Evolutionary conservation across 64 coral and sea anemone genomes (phyloP), one percentile per base, ranked within the genome.

Genomic region (Trachythela sp.): DNA sequence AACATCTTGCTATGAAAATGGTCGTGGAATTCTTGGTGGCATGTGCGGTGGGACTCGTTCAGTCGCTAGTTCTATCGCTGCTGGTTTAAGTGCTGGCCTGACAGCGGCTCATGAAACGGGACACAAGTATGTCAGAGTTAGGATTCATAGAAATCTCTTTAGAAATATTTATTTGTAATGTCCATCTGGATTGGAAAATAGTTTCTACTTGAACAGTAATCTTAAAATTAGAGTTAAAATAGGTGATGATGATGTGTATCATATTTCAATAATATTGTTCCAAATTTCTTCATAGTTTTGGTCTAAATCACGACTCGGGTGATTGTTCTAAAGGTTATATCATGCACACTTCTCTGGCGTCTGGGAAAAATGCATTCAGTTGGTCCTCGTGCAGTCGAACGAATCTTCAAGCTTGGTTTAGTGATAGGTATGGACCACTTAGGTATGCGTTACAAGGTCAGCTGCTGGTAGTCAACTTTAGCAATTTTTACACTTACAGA

Each of bases 61-160:
- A 64, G 56, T 64, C 22, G 56, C 56, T 26, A 64, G 18, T 8
- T 7, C 56, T 18, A n/a, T 64, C 0, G 92, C 89, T 1, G 30
- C 30, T 48, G 92, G 92, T 11, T 41, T 94, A 8, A 36, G 56
- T 43, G 92, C 85, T 30, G 88, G 88, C 4, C 90, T 84, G 70
- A 77, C 89, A 4, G 85, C 90, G 2, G 85, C 92, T 37, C 92
- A 94, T 70, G 92, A 94, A 54, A 88, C 87, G 84, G 92, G 41
- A 20, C 92, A 94, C 88, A 94, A 94, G 92, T 94, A 90, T 87
- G 88, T 14, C 13, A 11, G 30, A 3, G 38, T 45, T n/a, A n/a
- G n/a, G n/a, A n/a, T n/a, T 45, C 24, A 14, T 42, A 36, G 35
- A 83, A 83, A 17, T 83, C 7, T 83, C 7, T 33, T 29, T 20